Evolutionary conservation across 2,113 vertebrate genomes (phyloP).

Genomic region (Empidonax traillii): DNA sequence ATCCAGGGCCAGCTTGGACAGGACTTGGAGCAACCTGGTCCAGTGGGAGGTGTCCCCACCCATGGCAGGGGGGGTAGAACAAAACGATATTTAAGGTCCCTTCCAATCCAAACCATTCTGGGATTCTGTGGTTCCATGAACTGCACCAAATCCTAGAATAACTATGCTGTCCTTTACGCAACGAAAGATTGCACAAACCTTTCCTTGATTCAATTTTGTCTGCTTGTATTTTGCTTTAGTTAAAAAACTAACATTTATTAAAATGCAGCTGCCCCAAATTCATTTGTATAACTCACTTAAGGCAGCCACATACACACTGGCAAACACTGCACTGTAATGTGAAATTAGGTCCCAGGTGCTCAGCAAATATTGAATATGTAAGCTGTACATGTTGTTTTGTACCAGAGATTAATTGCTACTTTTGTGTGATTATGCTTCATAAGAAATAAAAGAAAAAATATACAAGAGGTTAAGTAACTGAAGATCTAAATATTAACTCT

Average conservation of each 20-base stretch:
- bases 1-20: not conserved
- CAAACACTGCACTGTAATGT: not conserved
- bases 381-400: not conserved
- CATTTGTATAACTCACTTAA: not conserved
- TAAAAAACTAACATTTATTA: not conserved
- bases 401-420: not conserved
- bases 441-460: not conserved
- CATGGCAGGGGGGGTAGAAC: not conserved
- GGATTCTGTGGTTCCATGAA: not conserved
- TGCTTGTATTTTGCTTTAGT: not conserved
- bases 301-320: not conserved
- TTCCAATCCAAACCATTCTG: not conserved
- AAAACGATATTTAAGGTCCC: not conserved
- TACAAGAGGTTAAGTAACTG: not conserved
- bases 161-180: not conserved
- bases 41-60: not conserved
- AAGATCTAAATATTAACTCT: not conserved
- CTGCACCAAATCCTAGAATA: not conserved
- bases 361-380: not conserved
- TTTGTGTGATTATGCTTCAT: not conserved
- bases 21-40: not conserved
- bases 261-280: not conserved
- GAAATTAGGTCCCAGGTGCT: not conserved
- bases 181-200: not conserved
- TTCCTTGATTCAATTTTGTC: fast-evolving